Evolutionary conservation across 2,113 vertebrate genomes (phyloP), one percentile per base, ranked within the genome.

Genomic region (Melanerpes formicivorus): DNA sequence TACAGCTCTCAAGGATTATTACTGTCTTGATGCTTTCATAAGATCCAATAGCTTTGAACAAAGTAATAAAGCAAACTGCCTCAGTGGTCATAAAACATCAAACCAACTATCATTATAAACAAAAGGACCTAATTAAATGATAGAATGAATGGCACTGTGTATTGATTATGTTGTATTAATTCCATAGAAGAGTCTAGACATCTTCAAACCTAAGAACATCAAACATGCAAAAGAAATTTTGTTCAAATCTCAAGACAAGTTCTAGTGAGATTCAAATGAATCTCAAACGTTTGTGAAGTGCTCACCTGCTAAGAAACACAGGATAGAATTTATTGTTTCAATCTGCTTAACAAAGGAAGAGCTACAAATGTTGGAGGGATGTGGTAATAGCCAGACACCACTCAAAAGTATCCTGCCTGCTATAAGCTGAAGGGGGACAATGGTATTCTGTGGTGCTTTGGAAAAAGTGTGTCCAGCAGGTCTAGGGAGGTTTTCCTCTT

Each of bases 21-120:
- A 67, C 79, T 80, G 64, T 80, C 75, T 78, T 75, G 22, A 85
- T 94, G 76, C 32, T 95, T 91, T 80, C 88, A 65, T 50, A 89
- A 87, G 84, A 93, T 77, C 56, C 32, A 58, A 37, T 71, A 89
- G 64, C 79, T 85, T 90, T 95, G 88, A 91, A 72, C 56, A 78
- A 83, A 94, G 65, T 65, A 80, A 83, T 92, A 79, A 87, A 80
- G 42, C 25, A 83, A 71, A 56, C 65, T 91, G 32, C 27, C 64
- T 96, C 78, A 77, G 18, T 85, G 48, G 72, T 89, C 80, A 69
- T 92, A 91, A 94, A 87, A 77, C 74, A 90, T 80, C 81, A 92
- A 87, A 30, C 55, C 67, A 84, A n/a, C 27, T 71, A 40, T 71
- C 48, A 50, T 89, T 87, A 89, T 66, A 87, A 95, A 95, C 66